Percentiles rank a stretch among this genome's conserved stretches.
Conservation (phyloP, 35 echinoderm and acorn worm species). For the Ptychodera flava region DNA sequence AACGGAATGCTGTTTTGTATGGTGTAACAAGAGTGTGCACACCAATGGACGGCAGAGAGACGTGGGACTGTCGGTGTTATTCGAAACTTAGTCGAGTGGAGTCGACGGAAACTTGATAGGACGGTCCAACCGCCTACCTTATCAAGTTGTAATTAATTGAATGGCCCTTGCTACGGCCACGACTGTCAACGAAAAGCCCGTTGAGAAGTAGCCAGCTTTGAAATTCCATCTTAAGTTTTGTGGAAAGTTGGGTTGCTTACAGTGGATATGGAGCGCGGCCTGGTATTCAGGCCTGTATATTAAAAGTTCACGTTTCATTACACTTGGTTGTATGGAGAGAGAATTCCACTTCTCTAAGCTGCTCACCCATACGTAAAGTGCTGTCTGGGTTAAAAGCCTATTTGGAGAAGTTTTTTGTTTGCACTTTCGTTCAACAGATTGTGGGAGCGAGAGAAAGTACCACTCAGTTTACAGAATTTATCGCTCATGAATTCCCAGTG, state of each 20-base stretch:
- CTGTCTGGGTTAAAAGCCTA: not conserved
- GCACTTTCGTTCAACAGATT: no score
- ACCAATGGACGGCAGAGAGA: no score
- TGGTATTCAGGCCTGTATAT: not conserved
- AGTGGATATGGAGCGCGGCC: not conserved
- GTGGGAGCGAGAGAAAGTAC: no score
- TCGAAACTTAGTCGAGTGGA: not conserved
- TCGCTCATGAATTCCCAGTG: no score
- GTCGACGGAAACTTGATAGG: not conserved
- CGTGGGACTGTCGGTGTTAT: not conserved
- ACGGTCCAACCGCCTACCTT: not conserved
- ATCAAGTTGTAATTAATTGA: not conserved
- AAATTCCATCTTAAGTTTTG: not conserved
- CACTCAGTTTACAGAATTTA: no score
- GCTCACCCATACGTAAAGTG: not conserved
- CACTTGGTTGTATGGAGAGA: not conserved
- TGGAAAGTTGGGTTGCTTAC: not conserved
- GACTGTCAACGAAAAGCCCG: no score
- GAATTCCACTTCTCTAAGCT: not conserved
- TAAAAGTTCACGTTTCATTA: constrained; percentile 2
- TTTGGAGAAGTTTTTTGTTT: not conserved
- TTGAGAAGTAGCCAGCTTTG: no score
- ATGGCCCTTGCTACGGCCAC: not conserved
- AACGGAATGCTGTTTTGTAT: no score
- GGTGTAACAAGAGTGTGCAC: no score